Evolutionary conservation across 2,113 vertebrate genomes (phyloP), one percentile per base, ranked within the genome.

Genomic region (Crotalus horridus): DNA sequence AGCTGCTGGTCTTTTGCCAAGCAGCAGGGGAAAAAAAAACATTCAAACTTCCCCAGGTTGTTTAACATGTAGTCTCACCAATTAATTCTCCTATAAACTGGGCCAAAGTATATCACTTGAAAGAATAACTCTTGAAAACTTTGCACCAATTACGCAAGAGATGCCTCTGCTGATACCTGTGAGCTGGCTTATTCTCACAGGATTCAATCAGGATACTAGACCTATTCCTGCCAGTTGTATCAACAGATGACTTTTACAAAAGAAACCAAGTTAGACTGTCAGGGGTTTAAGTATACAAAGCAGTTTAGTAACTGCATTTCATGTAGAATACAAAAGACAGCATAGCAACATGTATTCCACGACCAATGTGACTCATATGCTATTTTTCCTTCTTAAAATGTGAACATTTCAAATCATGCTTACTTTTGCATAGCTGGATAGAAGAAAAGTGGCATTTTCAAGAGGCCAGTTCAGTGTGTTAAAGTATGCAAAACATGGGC

Each of bases 1-100:
- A 48, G 26, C 3, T 69, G 24, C 1, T 46, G 5, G 29, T 39
- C 51, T 20, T 53, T 20, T 29, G 4, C 86, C 46, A 69, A 51
- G n/a, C 10, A 74, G 26, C 0, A 17, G 17, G 59, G 59, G 1
- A 0, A 3, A 0, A 11, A 3, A 11, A 12, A 74, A 17, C 24
- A 8, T 11, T 20, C 54, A 58, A 88, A n/a, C 9, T 55, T 88
- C n/a, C 1, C 29, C 4, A 56, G 20, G 11, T 58, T 89, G 33
- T 56, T 89, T 89, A 43, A 17, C 3, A 33, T 12, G 4, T 58
- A 33, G 1, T 58, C 7, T 39, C 87, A 56, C 29, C 15, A 21
- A 56, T 58, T 43, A 33, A 17, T 23, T n/a, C n/a, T 29, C 87
- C 54, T 54, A 55, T n/a, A 43, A 56, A 88, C 55, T 11, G 3